Conservation (phyloP, 2,113 vertebrate genomes). For the Lethenteron camtschaticum region DNA sequence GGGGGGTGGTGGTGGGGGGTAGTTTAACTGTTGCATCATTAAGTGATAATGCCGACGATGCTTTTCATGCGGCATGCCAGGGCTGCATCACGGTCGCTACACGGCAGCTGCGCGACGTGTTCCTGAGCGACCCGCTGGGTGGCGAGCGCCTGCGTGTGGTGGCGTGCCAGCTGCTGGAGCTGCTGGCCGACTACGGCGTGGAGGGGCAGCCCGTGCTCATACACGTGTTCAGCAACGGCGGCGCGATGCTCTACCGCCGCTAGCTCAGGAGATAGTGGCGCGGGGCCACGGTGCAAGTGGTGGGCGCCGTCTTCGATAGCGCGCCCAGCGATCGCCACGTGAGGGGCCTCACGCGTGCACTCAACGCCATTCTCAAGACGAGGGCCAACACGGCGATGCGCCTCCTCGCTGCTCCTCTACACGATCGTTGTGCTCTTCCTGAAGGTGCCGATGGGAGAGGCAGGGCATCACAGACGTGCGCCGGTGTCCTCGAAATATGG, state of each 20-base stretch:
- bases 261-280: constrained; percentile 38
- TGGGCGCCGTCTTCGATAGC: constrained; percentile 63
- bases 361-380: constrained; percentile 30
- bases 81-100: constrained; percentile 67
- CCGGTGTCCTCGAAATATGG: no score
- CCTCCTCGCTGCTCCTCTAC: constrained; percentile 29
- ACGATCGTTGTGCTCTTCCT: constrained; percentile 26
- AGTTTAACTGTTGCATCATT: no score
- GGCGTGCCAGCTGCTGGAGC: constrained; percentile 49
- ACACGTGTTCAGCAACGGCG: constrained; percentile 77
- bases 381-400: constrained; percentile 25
- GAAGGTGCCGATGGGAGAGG: constrained; percentile 34
- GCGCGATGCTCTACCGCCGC: constrained; percentile 82
- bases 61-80: constrained; percentile 20
- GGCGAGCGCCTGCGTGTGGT: constrained; percentile 44
- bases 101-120: constrained; percentile 58
- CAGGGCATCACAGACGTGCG: no score
- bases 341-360: constrained; percentile 40
- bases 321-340: constrained; percentile 54
- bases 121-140: constrained; percentile 64
- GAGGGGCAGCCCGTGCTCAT: constrained; percentile 62
- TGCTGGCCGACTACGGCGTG: constrained; percentile 58
- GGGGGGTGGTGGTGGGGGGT: no score
- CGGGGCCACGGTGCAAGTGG: constrained; percentile 38
- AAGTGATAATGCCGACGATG: background rate